Evolutionary conservation across 2,113 vertebrate species (phyloP).

Genomic region (Sceloporus undulatus): DNA sequence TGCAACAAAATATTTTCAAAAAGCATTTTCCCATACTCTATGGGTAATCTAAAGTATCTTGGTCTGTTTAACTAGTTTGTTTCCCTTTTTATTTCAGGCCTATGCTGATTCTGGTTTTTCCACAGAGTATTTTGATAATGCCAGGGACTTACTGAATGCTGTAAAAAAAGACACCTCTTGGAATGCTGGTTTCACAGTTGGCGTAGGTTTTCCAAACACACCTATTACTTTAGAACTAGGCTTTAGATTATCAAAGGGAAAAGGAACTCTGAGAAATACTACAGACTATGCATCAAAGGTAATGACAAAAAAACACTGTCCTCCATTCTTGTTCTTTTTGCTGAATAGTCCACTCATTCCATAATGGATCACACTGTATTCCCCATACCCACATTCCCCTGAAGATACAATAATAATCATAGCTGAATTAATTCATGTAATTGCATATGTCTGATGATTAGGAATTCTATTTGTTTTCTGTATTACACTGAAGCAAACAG

Average conservation of each 20-base stretch:
- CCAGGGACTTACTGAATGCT: conserved; percentile 76
- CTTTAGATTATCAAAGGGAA: conserved; percentile 12
- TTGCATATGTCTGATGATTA: conserved; percentile 74
- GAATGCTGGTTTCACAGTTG: conserved; percentile 53
- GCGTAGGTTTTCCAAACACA: fast-evolving
- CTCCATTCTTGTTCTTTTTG: neutral
- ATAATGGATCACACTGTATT: conserved; percentile 58
- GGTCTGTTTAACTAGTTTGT: neutral
- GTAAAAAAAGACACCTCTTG: conserved; percentile 58
- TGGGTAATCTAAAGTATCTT: neutral
- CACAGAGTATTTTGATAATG: conserved; percentile 80
- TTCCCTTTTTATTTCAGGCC: conserved; percentile 78
- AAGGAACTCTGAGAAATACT: conserved; percentile 76
- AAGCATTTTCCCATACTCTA: no score
- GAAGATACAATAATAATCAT: conserved; percentile 74
- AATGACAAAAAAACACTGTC: conserved; percentile 17
- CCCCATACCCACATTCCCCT: conserved; percentile 59
- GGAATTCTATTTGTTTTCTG: conserved; percentile 75
- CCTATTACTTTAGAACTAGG: neutral
- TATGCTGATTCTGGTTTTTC: conserved; percentile 83
- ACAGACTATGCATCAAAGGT: conserved; percentile 81
- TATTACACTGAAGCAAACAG: conserved; percentile 67
- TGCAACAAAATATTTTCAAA: no score
- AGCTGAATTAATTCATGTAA: conserved; percentile 79
- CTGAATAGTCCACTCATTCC: conserved; percentile 45